Evolutionary conservation across 2,797 vertebrate genomes (phyloP).

Genomic region (Sebastes elongatus): DNA sequence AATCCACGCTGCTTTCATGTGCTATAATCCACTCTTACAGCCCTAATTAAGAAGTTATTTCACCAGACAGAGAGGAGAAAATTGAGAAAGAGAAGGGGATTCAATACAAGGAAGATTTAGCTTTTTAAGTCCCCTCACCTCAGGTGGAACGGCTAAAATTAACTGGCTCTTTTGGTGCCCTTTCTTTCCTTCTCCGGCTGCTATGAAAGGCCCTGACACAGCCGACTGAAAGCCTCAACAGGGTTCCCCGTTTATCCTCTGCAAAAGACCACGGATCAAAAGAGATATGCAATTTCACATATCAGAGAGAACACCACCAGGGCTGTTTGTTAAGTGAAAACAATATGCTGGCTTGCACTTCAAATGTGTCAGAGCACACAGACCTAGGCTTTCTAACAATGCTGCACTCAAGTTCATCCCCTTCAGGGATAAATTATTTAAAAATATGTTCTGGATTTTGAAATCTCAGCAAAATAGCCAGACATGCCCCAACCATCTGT

Average conservation of each 20-base stretch:
- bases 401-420: background rate
- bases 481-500: background rate
- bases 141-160: constrained; percentile 36
- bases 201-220: constrained; percentile 34
- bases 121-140: constrained; percentile 29
- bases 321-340: constrained; percentile 54
- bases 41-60: constrained; percentile 54
- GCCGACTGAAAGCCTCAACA: constrained; percentile 23
- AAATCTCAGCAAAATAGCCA: background rate
- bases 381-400: constrained; percentile 9
- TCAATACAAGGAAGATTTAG: background rate
- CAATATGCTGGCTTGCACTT: constrained; percentile 50
- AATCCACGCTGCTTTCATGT: constrained; percentile 50
- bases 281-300: constrained; percentile 57
- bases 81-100: background rate
- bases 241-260: constrained; percentile 37
- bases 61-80: background rate
- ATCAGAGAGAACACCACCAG: constrained; percentile 56
- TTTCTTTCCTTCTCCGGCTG: constrained; percentile 20
- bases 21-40: constrained; percentile 49
- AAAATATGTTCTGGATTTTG: background rate
- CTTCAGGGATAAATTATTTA: constrained; percentile 1
- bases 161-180: constrained; percentile 16
- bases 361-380: constrained; percentile 37
- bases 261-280: constrained; percentile 55